Evolutionary conservation across 1,140 invertebrate genomes (phyloP), one percentile per base, ranked within the genome.

Genomic region (Ceratina australensis): DNA sequence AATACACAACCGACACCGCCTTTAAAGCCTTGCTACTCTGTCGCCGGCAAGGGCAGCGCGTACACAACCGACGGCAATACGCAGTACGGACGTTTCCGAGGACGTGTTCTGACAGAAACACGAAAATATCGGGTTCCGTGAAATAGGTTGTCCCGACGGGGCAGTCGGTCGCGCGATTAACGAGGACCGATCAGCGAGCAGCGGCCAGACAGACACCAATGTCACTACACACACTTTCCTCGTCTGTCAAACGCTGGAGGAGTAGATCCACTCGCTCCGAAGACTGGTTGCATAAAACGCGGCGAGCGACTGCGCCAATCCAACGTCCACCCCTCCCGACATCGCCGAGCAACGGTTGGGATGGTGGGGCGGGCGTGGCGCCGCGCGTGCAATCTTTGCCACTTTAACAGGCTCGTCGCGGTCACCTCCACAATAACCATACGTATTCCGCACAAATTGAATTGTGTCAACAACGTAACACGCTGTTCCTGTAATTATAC

Each of bases 271-370:
- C 86, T 90, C 87, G 88, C 87, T 89, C 87, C 87, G 81, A 87
- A 89, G 87, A 90, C 90, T 90, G 89, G 89, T 90, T 90, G 90
- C 90, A 90, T 91, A 90, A 89, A 90, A 88, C 86, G 83, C 87
- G 88, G 88, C 89, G 87, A 84, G 88, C 89, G 85, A 75, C 88
- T 90, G 89, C 89, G 88, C 88, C 82, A 76, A 87, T 78, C 33
- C 64, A 59, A 78, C 80, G 81, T 68, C 77, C 82, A 80, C 85
- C 79, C 81, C 84, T 81, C 81, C 68, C 61, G 56, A 54, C 80
- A 80, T 84, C 79, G 71, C 87, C 72, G 69, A 24, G 59, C 47
- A 65, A 3, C 20, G 24, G 10, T 1, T 20, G 59, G 24, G 33
- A 72, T 88, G 83, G 88, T 73, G 87, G 88, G 88, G 88, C 88